These are phyloP conservation scores for Oenanthe melanoleuca DNA, from an alignment of 2,113 vertebrate species.

Conservation along the genomic window DNA sequence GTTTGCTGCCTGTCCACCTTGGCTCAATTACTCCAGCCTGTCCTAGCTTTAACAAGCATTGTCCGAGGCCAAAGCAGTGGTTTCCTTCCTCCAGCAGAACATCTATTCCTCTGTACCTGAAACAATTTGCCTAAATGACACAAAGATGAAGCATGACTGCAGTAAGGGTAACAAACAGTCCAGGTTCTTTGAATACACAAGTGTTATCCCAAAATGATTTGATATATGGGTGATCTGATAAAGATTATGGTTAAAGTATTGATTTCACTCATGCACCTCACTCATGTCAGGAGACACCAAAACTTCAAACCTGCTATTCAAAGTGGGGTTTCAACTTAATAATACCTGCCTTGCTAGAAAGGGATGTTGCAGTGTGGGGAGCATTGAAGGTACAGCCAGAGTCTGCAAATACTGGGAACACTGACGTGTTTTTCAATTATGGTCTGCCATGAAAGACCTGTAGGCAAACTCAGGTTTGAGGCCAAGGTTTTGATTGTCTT, in stretches of 20 bases:
- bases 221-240: background rate
- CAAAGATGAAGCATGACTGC: background rate
- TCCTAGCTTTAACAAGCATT: background rate
- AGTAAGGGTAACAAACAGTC: background rate
- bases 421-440: background rate
- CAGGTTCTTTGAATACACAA: background rate
- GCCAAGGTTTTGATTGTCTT: background rate
- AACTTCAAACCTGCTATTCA: background rate
- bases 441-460: background rate
- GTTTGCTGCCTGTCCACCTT: background rate
- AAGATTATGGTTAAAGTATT: background rate
- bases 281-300: background rate
- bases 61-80: background rate
- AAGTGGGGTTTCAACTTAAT: background rate
- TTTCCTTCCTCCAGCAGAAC: slow-evolving; percentile 65
- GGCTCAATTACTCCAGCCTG: background rate
- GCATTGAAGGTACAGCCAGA: background rate
- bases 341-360: background rate
- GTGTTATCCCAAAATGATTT: background rate
- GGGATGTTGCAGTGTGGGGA: background rate
- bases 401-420: background rate
- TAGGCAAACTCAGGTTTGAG: background rate
- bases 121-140: background rate
- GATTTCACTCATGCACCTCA: background rate
- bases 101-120: background rate